phyloP scores from a whole-genome alignment of 2,888 invertebrate genomes.

The Sussaba pulchella region DNA sequence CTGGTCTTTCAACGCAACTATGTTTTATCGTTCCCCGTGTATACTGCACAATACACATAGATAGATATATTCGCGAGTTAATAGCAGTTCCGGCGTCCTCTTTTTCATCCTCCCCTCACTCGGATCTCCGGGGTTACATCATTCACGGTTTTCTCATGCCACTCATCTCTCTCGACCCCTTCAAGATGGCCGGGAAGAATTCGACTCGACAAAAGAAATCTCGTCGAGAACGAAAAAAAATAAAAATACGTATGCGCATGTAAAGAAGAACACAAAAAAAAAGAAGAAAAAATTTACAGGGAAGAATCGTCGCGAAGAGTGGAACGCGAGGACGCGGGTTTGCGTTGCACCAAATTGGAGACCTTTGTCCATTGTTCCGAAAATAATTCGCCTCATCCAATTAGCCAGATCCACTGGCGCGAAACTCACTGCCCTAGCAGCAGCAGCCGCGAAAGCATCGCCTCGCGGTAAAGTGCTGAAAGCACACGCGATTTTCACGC shows the following conservation, averaged over 20 bases:
- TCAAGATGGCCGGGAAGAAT: neutral
- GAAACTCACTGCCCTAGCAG: conserved; percentile 36
- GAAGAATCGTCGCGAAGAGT: neutral
- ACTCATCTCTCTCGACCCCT: neutral
- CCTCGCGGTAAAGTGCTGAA: conserved; percentile 14
- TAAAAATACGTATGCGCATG: neutral
- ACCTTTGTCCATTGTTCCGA: conserved; percentile 68
- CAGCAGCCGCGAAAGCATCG: conserved; percentile 3
- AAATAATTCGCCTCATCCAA: conserved; percentile 71
- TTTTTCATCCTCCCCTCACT: neutral
- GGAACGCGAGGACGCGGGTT: neutral
- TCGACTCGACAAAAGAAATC: conserved; percentile 40
- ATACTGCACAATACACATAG: neutral
- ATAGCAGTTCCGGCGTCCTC: conserved; percentile 2
- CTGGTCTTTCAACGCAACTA: conserved; percentile 38
- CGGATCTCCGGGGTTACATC: neutral
- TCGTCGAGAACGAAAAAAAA: conserved; percentile 1
- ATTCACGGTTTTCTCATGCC: neutral
- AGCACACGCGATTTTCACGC: conserved; percentile 42
- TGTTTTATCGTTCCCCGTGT: conserved; percentile 33
- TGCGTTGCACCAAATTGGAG: conserved; percentile 48
- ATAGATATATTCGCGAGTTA: conserved; percentile 4
- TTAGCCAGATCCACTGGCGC: conserved; percentile 60
- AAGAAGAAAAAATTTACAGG: conserved; percentile 1
- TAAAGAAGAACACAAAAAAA: conserved; percentile 1